Conservation (phyloP, 2,797 vertebrate genomes). For the Pipistrellus pipistrellus region DNA sequence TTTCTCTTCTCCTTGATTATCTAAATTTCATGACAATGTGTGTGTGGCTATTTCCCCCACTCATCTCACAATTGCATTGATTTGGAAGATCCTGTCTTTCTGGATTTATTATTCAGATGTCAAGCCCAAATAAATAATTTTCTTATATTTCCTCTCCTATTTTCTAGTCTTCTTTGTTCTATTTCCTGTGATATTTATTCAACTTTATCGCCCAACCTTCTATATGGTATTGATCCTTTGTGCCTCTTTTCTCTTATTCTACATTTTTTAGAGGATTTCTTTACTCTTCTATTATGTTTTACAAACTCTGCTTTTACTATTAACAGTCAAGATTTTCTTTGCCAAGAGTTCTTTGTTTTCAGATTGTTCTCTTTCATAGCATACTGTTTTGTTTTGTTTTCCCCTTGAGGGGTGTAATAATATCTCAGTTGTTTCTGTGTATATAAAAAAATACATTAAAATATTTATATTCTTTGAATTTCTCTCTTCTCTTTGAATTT, state of each 20-base stretch:
- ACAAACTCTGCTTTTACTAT: not conserved
- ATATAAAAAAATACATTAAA: not conserved
- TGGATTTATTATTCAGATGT: not conserved
- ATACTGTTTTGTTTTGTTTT: not conserved
- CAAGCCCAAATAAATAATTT: not conserved
- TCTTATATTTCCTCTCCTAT: not conserved
- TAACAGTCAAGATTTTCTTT: not conserved
- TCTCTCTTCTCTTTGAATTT: conserved; percentile 35
- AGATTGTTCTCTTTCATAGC: not conserved
- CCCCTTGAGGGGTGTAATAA: not conserved
- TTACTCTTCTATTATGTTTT: not conserved
- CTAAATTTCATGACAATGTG: not conserved
- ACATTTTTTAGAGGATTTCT: not conserved
- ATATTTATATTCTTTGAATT: not conserved
- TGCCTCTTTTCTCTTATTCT: not conserved
- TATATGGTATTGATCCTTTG: not conserved
- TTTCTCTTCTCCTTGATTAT: not conserved
- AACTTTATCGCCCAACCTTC: not conserved
- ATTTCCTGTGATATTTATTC: not conserved
- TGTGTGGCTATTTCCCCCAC: not conserved
- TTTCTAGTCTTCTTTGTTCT: not conserved
- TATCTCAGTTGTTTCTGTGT: not conserved
- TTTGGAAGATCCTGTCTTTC: not conserved
- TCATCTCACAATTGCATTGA: not conserved
- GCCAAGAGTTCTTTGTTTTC: not conserved